Evolutionary conservation across 2,888 invertebrate species (phyloP), one percentile per base, ranked within the genome.

Genomic region (Drosophila monieri): DNA sequence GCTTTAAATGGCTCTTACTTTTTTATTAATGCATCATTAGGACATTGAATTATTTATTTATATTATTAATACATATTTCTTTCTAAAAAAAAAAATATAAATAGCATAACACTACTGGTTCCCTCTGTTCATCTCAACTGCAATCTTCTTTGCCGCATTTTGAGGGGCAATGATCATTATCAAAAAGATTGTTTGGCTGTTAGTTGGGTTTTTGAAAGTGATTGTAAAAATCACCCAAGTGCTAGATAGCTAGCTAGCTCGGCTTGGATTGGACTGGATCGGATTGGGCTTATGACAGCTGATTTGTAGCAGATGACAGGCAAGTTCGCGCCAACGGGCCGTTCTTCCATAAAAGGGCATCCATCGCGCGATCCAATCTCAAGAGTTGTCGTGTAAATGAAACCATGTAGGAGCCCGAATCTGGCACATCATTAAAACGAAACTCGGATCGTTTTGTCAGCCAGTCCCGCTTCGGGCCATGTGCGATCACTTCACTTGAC

Each of bases 291-390:
- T 79, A 78, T 85, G 85, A 85, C 80, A 85, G 80, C 80, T 85
- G 86, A 83, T 83, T 83, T 85, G 83, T 78, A 79, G 86, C 79
- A 79, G 86, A 84, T 86, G 83, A 84, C 83, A 86, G 79, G 73
- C 79, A 79, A 86, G 85, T 83, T 85, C 76, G 83, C 85, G 70
- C 81, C 81, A 80, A 68, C 62, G 75, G 68, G 60, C 77, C 66
- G 74, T 81, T 85, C 80, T 81, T 71, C 85, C 83, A 73, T 85
- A 81, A 81, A 80, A 69, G 85, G 80, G 62, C 54, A 54, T 46
- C 54, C 47, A 46, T 56, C 59, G 46, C 41, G 46, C 68, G 39
- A 59, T 44, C 55, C 46, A 46, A 70, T 48, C 64, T 52, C 46
- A 47, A 60, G 69, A 61, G 70, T 52, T 60, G 68, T 69, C 77